Percentiles rank a stretch among this genome's conserved stretches.
These are phyloP conservation scores for Trissolcus japonicus DNA, from an alignment of 2,888 invertebrate genomes.

Conservation along the genomic window DNA sequence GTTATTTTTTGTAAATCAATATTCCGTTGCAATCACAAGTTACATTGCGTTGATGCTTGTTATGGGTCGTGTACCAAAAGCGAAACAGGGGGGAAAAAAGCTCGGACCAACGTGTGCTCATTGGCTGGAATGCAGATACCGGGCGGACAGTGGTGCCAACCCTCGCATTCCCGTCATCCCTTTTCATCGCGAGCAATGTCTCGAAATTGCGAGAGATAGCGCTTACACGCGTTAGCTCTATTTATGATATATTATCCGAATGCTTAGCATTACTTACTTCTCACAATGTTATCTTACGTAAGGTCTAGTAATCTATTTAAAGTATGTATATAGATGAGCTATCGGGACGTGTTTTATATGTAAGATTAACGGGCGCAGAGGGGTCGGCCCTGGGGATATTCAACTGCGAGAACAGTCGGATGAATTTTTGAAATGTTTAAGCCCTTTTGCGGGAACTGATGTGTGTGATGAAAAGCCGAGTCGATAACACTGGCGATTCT, in stretches of 20 bases:
- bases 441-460: constrained; percentile 5
- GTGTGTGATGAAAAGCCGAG: constrained; percentile 21
- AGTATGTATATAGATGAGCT: constrained; percentile 30
- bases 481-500: background rate
- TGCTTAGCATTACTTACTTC: constrained; percentile 51
- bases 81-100: constrained; percentile 51
- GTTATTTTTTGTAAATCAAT: background rate
- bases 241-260: constrained; percentile 47
- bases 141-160: constrained; percentile 40
- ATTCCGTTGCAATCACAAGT: constrained; percentile 4
- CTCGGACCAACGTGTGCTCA: constrained; percentile 65
- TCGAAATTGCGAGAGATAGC: constrained; percentile 54
- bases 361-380: constrained; percentile 36
- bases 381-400: constrained; percentile 9
- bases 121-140: constrained; percentile 70
- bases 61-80: constrained; percentile 49
- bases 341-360: constrained; percentile 47
- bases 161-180: constrained; percentile 46
- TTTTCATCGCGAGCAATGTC: constrained; percentile 42
- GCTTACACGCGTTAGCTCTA: constrained; percentile 44
- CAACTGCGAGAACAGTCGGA: constrained; percentile 11
- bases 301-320: constrained; percentile 44
- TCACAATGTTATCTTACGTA: constrained; percentile 50
- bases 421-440: constrained; percentile 37
- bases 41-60: constrained; percentile 12